phyloP scores from a whole-genome alignment of 2,113 vertebrate species.

The Cervus canadensis region DNA sequence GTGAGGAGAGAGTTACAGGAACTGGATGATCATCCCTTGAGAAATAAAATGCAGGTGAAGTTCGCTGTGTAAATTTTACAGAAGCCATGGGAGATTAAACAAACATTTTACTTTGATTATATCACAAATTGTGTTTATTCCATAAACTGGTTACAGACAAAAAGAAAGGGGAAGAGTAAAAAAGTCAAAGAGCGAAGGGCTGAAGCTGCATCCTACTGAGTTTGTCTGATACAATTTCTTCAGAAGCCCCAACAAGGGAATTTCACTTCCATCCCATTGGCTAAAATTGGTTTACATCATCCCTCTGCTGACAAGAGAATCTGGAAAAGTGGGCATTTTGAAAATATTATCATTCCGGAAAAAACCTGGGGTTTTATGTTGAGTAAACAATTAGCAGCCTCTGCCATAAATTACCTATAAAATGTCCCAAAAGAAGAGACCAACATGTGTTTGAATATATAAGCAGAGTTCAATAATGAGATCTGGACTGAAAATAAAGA shows the following conservation, averaged over 20 bases:
- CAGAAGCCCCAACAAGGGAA: background rate
- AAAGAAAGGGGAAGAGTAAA: background rate
- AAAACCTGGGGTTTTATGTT: background rate
- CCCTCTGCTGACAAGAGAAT: background rate
- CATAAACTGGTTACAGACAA: background rate
- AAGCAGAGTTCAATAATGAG: background rate
- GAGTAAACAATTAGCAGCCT: background rate
- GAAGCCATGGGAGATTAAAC: background rate
- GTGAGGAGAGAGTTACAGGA: background rate
- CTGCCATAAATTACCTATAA: background rate
- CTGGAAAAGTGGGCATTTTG: background rate
- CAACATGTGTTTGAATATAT: background rate
- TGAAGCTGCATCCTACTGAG: no score
- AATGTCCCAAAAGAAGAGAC: background rate
- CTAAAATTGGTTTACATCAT: background rate
- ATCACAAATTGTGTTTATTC: background rate
- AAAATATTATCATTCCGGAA: background rate
- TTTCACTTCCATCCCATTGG: background rate
- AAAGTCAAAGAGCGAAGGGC: background rate
- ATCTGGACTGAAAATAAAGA: background rate
- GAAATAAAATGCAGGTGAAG: background rate
- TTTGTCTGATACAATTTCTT: background rate
- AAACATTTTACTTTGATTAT: background rate
- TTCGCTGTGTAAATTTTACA: background rate
- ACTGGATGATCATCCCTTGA: background rate